A percentile compares a stretch with the other conserved stretches of the same genome.
Conservation (phyloP, 2,888 invertebrate genomes). For the Andrena dorsata region DNA sequence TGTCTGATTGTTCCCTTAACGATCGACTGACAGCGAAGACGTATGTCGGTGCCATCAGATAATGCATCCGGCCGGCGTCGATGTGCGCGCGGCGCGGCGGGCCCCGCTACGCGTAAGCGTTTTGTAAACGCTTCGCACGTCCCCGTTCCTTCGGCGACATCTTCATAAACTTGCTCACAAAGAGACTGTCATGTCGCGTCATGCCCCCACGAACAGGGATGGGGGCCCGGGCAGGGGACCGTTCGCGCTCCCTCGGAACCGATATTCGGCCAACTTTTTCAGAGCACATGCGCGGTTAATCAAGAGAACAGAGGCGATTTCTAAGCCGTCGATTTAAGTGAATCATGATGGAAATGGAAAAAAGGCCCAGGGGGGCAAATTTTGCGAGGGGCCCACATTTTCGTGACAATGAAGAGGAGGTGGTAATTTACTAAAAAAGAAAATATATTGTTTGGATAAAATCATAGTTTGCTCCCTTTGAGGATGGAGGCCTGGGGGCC, state of each 20-base stretch:
- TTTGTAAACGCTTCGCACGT: slow-evolving; percentile 69
- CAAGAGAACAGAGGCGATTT: neutral
- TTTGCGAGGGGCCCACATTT: neutral
- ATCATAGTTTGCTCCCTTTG: too few relatives aligned
- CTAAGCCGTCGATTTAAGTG: neutral
- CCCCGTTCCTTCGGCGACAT: slow-evolving; percentile 68
- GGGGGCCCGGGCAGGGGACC: neutral
- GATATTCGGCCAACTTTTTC: neutral
- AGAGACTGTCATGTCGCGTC: slow-evolving; percentile 74
- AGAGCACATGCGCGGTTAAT: neutral
- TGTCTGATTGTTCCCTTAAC: slow-evolving; percentile 74
- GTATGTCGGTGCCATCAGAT: slow-evolving; percentile 75
- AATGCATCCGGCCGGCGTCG: slow-evolving; percentile 63
- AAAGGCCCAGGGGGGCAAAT: neutral
- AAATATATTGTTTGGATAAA: too few relatives aligned
- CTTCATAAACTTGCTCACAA: slow-evolving; percentile 76
- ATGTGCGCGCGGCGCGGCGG: slow-evolving; percentile 42
- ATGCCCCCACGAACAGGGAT: slow-evolving; percentile 50
- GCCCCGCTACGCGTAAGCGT: slow-evolving; percentile 51
- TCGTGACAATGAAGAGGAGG: too few relatives aligned
- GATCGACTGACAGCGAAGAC: slow-evolving; percentile 74
- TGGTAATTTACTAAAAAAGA: too few relatives aligned
- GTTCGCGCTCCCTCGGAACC: neutral
- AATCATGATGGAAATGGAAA: neutral
- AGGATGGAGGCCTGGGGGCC: too few relatives aligned